phyloP scores from a whole-genome alignment of 2,888 invertebrate genomes.

The Sepioteuthis lessoniana region DNA sequence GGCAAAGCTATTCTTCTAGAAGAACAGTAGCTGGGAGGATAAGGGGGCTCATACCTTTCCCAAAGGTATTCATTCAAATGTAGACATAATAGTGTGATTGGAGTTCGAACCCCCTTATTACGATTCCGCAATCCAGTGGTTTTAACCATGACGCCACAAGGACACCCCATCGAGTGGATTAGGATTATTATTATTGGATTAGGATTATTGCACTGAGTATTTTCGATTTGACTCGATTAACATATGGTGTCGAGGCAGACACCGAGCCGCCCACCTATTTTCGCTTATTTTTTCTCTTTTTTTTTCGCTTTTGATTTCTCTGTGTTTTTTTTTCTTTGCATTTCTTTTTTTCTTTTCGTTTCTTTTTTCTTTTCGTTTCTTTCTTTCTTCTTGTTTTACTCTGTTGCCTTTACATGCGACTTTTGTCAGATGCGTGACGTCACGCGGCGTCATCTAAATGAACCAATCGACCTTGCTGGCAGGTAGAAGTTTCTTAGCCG shows the following conservation, averaged over 20 bases:
- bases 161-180: too few relatives aligned
- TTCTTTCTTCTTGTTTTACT: neutral
- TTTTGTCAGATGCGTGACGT: neutral
- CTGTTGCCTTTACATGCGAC: constrained; percentile 17
- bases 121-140: too few relatives aligned
- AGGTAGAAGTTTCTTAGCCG: neutral
- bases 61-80: too few relatives aligned
- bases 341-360: neutral
- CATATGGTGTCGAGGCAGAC: neutral
- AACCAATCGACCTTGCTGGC: constrained; percentile 9
- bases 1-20: too few relatives aligned
- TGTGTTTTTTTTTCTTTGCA: neutral
- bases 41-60: too few relatives aligned
- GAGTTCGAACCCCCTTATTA: too few relatives aligned
- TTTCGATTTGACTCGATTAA: neutral
- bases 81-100: too few relatives aligned
- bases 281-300: neutral
- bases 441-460: neutral
- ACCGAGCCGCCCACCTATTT: neutral
- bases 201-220: neutral
- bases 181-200: neutral
- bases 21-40: too few relatives aligned
- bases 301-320: neutral
- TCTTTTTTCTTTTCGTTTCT: neutral
- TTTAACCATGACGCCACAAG: too few relatives aligned